Evolutionary conservation across 2,113 vertebrate genomes (phyloP).

Genomic region (Probosciger aterrimus): DNA sequence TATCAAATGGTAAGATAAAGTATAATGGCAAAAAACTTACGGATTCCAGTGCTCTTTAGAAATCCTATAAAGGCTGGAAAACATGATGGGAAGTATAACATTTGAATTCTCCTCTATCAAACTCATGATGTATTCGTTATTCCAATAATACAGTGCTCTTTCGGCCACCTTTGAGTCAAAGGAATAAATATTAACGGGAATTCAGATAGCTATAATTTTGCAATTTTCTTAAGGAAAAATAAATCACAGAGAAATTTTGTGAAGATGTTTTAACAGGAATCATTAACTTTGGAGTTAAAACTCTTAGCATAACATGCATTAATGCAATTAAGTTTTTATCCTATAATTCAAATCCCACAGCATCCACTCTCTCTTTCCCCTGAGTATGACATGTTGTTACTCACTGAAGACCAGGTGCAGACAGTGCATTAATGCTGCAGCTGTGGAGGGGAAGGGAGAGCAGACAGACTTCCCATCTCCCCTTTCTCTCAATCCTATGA

Average conservation of each 20-base stretch:
- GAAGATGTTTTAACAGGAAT: neutral
- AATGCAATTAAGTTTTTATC: neutral
- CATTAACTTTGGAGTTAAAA: neutral
- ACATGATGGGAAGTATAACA: conserved; percentile 99
- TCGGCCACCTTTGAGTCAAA: conserved; percentile 86
- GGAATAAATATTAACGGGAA: conserved; percentile 20
- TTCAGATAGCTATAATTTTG: neutral
- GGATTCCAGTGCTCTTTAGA: conserved; percentile 99
- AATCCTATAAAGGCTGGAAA: conserved; percentile 98
- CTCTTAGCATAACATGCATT: neutral
- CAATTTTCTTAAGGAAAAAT: neutral
- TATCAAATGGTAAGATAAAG: neutral
- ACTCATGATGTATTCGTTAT: conserved; percentile 99
- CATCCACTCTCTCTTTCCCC: neutral
- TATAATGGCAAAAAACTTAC: conserved; percentile 75
- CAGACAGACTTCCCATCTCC: neutral
- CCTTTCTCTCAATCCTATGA: neutral
- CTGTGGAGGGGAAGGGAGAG: neutral
- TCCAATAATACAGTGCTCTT: conserved; percentile 98
- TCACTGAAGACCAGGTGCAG: neutral
- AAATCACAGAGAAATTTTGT: neutral
- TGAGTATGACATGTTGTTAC: neutral
- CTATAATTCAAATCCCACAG: neutral
- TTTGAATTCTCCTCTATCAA: conserved; percentile 99
- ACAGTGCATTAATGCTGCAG: neutral